These are phyloP conservation scores for Amphimallon solstitiale DNA, from an alignment of 2,888 invertebrate species.

Conservation along the genomic window DNA sequence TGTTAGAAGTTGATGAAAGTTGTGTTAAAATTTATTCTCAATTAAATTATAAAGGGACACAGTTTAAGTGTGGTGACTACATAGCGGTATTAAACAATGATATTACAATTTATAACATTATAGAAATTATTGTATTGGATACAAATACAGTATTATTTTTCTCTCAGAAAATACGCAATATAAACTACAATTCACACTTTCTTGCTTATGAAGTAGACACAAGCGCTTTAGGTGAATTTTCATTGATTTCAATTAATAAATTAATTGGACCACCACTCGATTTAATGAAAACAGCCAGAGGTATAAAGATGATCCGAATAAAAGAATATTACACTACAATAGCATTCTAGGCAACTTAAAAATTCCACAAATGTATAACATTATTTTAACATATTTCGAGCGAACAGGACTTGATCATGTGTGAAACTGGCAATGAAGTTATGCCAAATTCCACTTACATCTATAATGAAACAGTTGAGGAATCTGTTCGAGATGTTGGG, in stretches of 20 bases:
- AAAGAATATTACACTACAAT: slow-evolving; percentile 1
- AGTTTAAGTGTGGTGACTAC: slow-evolving; percentile 23
- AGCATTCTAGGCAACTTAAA: background rate
- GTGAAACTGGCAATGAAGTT: too few relatives aligned
- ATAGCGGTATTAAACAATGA: slow-evolving; percentile 19
- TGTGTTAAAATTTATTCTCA: slow-evolving; percentile 34
- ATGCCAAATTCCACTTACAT: too few relatives aligned
- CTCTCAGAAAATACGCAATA: slow-evolving; percentile 3
- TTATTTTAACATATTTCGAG: too few relatives aligned
- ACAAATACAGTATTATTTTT: slow-evolving; percentile 9
- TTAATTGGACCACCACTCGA: slow-evolving; percentile 15
- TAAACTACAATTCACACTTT: slow-evolving; percentile 9
- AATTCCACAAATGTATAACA: too few relatives aligned
- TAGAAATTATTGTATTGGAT: slow-evolving; percentile 18
- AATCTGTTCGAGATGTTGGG: too few relatives aligned
- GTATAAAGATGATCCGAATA: slow-evolving; percentile 10
- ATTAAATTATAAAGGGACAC: slow-evolving; percentile 19
- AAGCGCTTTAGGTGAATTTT: slow-evolving; percentile 8
- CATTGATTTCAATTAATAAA: background rate
- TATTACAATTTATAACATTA: slow-evolving; percentile 21
- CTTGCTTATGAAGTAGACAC: slow-evolving; percentile 6
- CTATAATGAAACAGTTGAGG: too few relatives aligned
- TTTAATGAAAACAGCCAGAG: slow-evolving; percentile 13
- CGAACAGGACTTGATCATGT: too few relatives aligned
- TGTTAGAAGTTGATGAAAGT: slow-evolving; percentile 29